phyloP scores from a whole-genome alignment of 2,113 vertebrate species.

The Elaphurus davidianus region DNA sequence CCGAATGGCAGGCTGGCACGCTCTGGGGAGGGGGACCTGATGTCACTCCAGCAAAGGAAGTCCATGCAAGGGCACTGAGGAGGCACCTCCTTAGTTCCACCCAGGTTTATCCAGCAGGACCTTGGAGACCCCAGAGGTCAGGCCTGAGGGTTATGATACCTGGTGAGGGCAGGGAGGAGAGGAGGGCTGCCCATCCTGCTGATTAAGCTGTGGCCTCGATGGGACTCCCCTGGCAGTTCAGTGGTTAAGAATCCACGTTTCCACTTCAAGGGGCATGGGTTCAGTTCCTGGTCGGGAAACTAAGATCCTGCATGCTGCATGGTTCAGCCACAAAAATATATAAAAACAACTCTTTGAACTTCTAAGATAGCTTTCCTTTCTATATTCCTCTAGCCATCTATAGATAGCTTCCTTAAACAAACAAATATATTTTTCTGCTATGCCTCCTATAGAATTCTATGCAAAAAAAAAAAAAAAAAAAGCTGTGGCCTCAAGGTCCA shows the following conservation, averaged over 20 bases:
- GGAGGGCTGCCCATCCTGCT: background rate
- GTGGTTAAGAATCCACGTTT: background rate
- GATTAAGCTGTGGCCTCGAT: background rate
- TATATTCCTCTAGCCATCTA: background rate
- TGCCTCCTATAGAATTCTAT: background rate
- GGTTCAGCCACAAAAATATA: background rate
- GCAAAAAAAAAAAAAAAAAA: background rate
- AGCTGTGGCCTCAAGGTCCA: background rate
- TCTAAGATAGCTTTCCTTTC: background rate
- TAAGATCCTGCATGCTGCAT: background rate
- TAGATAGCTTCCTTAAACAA: background rate
- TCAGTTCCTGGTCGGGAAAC: background rate
- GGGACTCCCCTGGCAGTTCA: background rate
- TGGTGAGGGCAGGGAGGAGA: background rate
- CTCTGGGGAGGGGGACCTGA: background rate
- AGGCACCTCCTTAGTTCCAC: background rate
- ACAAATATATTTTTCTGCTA: background rate
- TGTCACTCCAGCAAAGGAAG: background rate
- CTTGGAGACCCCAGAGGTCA: background rate
- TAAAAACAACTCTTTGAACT: background rate
- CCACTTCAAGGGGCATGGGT: background rate
- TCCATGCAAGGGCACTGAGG: background rate
- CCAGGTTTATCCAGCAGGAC: background rate
- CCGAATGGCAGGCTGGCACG: rapidly evolving
- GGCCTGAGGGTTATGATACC: background rate